Conservation (phyloP, 2,113 vertebrate species). For the Romanogobio albipinnatus region DNA sequence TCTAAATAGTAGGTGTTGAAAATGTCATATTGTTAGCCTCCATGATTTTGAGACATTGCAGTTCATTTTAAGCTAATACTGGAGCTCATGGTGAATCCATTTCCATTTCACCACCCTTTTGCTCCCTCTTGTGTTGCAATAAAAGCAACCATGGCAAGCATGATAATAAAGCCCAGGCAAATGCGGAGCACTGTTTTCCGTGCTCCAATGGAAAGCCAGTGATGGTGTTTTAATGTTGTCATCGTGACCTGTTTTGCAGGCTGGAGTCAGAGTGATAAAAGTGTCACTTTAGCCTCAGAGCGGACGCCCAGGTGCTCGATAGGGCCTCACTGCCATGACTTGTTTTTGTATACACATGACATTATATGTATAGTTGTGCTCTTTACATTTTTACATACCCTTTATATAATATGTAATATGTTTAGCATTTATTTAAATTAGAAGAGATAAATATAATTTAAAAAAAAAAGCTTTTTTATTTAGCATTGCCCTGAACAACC, state of each 20-base stretch:
- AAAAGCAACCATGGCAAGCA: constrained; percentile 33
- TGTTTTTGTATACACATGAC: constrained; percentile 35
- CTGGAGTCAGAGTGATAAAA: constrained; percentile 58
- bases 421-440: background rate
- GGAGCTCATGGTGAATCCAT: constrained; percentile 12
- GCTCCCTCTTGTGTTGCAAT: constrained; percentile 50
- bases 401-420: background rate
- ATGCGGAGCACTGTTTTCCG: background rate
- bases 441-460: background rate
- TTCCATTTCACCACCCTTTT: constrained; percentile 42
- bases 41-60: constrained; percentile 34
- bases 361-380: constrained; percentile 14
- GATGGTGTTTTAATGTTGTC: constrained; percentile 53
- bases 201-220: constrained; percentile 4
- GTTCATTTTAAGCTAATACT: constrained; percentile 28
- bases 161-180: constrained; percentile 32
- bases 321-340: constrained; percentile 50
- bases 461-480: too few species aligned
- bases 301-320: constrained; percentile 58
- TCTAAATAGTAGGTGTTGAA: background rate
- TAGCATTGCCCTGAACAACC: background rate
- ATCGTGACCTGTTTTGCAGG: constrained; percentile 58
- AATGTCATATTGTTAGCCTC: background rate
- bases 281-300: constrained; percentile 55
- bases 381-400: background rate